Percentiles rank a stretch among this genome's conserved stretches.
Evolutionary conservation across 1,140 invertebrate genomes (phyloP).

Genomic region (Lordiphosa clarofinis): DNA sequence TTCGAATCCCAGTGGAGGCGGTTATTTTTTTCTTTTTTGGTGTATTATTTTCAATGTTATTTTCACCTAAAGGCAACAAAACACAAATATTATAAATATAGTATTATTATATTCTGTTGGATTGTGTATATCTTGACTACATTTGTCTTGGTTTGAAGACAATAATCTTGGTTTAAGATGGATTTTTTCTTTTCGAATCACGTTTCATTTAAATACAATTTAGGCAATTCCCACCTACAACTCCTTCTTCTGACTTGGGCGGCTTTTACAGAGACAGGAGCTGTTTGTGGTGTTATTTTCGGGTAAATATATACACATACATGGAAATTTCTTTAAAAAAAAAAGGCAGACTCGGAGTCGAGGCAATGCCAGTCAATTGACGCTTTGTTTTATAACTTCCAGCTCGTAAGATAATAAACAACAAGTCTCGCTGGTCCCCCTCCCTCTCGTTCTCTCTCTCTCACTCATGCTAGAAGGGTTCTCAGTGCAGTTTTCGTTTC

Average conservation of each 20-base stretch:
- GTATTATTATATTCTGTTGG: too few relatives aligned
- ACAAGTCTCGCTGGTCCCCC: slow-evolving; percentile 29
- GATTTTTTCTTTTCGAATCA: not conserved
- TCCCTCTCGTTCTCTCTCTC: too few relatives aligned
- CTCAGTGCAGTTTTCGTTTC: slow-evolving; percentile 32
- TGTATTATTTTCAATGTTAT: too few relatives aligned
- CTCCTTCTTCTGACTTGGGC: slow-evolving; percentile 1
- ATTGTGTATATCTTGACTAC: too few relatives aligned
- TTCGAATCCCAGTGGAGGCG: too few relatives aligned
- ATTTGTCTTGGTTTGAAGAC: too few relatives aligned
- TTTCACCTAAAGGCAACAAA: too few relatives aligned
- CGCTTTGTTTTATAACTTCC: slow-evolving; percentile 77
- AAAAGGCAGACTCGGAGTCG: not conserved
- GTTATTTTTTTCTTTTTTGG: too few relatives aligned
- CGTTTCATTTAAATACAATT: slow-evolving; percentile 25
- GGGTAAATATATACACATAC: slow-evolving; percentile 20
- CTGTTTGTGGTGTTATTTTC: slow-evolving; percentile 26
- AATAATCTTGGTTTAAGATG: too few relatives aligned
- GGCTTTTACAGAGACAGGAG: slow-evolving; percentile 36
- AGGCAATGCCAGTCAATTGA: slow-evolving; percentile 55
- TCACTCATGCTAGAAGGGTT: slow-evolving; percentile 17
- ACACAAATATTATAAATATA: too few relatives aligned
- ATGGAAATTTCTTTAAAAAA: slow-evolving; percentile 7
- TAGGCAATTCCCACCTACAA: slow-evolving; percentile 10
- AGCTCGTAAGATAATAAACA: slow-evolving; percentile 70